Evolutionary conservation across 2,113 vertebrate species (phyloP), one percentile per base, ranked within the genome.

Genomic region (Catharus minimus): DNA sequence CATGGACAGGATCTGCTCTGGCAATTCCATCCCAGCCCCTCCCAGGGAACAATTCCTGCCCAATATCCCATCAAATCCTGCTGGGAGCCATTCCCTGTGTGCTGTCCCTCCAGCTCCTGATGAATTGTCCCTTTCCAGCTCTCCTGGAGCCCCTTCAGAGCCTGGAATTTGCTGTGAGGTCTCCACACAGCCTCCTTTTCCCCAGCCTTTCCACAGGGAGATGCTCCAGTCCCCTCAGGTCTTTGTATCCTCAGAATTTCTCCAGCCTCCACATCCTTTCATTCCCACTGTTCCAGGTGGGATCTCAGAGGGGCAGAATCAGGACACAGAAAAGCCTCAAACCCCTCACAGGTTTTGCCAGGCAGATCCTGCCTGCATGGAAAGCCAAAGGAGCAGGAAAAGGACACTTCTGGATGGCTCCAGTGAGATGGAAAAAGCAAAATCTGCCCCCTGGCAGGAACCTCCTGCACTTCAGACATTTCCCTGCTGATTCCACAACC

Each of bases 21-120:
- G 62, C 3, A 9, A 82, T 5, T 7, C 64, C 16, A 12, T 11
- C 3, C 67, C 56, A 53, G 32, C 11, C 5, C 39, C 41, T 64
- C 47, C 2, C 47, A 72, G 57, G 17, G 28, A 47, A 27, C 18
- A 52, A 36, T 46, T 64, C 28, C 33, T 62, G 0, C 49, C 68
- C 30, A 24, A 62, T 0, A 30, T 55, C 65, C 30, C 65, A 78
- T 0, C 64, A 4, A 33, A 0, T 10, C 8, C 36, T 36, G 28
- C 2, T 10, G 15, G 4, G 38, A 41, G 20, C 74, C 84, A 64
- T 36, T 64, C 28, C 30, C 30, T 43, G 22, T 0, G 0, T 69
- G 2, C 49, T 41, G 41, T 5, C 41, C 6, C 49, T 47, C 5
- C 57, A 60, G 4, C 4, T 33, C 24, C 13, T 26, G 28, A 28